A percentile compares a stretch with the other conserved stretches of the same genome.
Conservation (phyloP, 2,888 invertebrate genomes). For the Lingula anatina region DNA sequence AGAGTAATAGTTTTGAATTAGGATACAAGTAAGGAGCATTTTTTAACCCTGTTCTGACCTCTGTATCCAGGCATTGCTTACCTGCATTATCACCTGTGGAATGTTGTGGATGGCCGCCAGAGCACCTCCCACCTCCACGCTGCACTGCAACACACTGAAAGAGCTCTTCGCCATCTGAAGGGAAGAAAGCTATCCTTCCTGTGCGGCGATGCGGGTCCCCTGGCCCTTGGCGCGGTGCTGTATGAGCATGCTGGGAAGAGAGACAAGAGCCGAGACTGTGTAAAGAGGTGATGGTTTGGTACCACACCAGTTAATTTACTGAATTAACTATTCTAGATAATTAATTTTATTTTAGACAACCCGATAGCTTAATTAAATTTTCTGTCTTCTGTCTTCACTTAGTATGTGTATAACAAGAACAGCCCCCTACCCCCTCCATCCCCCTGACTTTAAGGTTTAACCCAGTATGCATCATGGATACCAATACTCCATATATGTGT, state of each 20-base stretch:
- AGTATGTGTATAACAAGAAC: too few relatives aligned
- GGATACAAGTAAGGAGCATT: too few relatives aligned
- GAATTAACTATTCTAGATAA: background rate
- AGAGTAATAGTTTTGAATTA: too few relatives aligned
- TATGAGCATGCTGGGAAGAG: conserved; percentile 58
- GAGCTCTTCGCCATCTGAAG: conserved; percentile 51
- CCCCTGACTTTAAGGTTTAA: too few relatives aligned
- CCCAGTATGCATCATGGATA: too few relatives aligned
- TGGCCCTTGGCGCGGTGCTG: conserved; percentile 62
- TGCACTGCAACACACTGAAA: too few relatives aligned
- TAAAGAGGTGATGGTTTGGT: conserved; percentile 27
- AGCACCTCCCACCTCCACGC: too few relatives aligned
- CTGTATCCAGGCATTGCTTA: conserved; percentile 59
- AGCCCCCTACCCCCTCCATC: too few relatives aligned
- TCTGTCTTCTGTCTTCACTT: too few relatives aligned
- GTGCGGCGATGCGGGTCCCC: conserved; percentile 66
- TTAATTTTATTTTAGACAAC: background rate
- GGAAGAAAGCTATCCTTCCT: conserved; percentile 62
- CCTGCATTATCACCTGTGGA: conserved; percentile 59
- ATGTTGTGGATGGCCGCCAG: conserved; percentile 9
- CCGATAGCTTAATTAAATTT: too few relatives aligned
- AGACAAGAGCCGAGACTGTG: conserved; percentile 53
- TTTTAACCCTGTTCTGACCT: too few relatives aligned
- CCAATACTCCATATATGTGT: too few relatives aligned
- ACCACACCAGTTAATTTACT: background rate